A percentile compares a stretch with the other conserved stretches of the same genome.
These are phyloP conservation scores for Epizoanthus scotinus DNA, from an alignment of 92 coral and sea anemone genomes.

Conservation along the genomic window DNA sequence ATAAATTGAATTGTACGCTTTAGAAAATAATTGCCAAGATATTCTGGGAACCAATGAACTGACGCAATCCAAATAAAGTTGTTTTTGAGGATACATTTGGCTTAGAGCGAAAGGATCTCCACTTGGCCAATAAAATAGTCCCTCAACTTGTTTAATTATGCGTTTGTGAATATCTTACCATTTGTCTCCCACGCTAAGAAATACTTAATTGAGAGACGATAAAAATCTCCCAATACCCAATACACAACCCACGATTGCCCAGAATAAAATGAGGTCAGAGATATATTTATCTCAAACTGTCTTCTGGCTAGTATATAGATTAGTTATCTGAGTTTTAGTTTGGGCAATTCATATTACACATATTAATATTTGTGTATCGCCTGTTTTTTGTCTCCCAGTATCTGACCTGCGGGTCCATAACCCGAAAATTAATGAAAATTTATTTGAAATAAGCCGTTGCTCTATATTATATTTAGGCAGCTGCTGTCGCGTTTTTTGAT, in stretches of 20 bases:
- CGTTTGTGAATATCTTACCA: neutral
- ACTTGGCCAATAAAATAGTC: neutral
- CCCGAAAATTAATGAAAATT: slow-evolving; percentile 6
- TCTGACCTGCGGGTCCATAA: neutral
- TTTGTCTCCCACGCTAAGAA: neutral
- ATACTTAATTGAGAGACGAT: neutral
- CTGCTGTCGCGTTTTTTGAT: neutral
- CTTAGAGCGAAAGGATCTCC: neutral
- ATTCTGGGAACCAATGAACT: neutral
- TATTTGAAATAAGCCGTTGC: neutral
- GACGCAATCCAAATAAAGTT: neutral
- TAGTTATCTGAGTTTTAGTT: no score
- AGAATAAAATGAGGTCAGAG: slow-evolving; percentile 5
- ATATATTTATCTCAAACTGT: slow-evolving; percentile 24
- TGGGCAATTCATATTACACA: no score
- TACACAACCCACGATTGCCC: neutral
- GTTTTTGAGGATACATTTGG: neutral
- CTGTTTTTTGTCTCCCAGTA: neutral
- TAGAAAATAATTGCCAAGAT: neutral
- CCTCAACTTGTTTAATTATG: neutral
- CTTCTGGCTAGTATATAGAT: neutral
- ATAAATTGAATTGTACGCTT: neutral
- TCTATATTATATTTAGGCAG: neutral
- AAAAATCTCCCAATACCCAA: neutral
- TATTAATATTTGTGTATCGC: neutral